These are phyloP conservation scores for Strigops habroptila DNA, from an alignment of 2,113 vertebrate species.

Conservation along the genomic window DNA sequence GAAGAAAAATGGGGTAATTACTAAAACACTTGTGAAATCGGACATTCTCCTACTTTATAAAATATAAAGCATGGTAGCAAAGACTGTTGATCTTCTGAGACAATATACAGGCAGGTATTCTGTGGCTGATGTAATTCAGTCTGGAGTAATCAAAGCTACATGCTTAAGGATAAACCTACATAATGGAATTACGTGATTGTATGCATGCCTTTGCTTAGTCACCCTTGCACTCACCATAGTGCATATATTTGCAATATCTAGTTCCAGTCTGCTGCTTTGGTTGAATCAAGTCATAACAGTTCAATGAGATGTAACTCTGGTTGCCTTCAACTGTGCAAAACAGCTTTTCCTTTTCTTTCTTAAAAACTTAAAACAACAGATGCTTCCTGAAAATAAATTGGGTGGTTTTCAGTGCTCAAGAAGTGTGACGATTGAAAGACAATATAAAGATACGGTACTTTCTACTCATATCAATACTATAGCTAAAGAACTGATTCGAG, in stretches of 20 bases:
- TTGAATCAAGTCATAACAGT: background rate
- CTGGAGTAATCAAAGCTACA: slow-evolving; percentile 37
- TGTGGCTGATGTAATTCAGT: slow-evolving; percentile 39
- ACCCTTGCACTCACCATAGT: background rate
- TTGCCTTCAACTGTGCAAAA: background rate
- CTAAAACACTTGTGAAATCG: background rate
- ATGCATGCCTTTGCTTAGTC: slow-evolving; percentile 30
- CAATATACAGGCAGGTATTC: background rate
- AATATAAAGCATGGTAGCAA: background rate
- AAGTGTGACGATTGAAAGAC: background rate
- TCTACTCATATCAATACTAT: background rate
- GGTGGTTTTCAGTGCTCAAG: background rate
- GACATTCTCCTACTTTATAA: background rate
- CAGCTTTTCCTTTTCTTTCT: background rate
- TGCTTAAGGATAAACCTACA: slow-evolving; percentile 29
- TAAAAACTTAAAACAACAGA: background rate
- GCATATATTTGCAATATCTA: background rate
- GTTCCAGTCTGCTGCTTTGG: slow-evolving; percentile 9
- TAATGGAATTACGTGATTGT: background rate
- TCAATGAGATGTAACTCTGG: background rate
- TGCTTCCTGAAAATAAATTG: background rate
- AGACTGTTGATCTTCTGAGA: background rate
- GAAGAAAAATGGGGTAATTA: background rate
- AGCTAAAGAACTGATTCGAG: background rate
- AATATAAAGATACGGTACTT: background rate